phyloP scores from a whole-genome alignment of 2,888 invertebrate species.

The Agapostemon virescens region DNA sequence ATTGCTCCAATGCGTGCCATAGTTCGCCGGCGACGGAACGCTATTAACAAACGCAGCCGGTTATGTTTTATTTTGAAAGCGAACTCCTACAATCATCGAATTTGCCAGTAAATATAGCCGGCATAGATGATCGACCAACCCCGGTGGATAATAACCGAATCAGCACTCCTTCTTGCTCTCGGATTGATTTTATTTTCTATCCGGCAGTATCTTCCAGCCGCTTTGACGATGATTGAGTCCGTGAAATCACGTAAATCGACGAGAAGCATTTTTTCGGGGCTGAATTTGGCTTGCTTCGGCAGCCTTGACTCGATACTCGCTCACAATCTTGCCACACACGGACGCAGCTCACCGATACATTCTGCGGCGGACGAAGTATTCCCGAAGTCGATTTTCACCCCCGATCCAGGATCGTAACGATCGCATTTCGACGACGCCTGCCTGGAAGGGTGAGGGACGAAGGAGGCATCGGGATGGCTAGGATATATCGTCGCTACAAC shows the following conservation, averaged over 20 bases:
- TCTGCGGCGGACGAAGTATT: slow-evolving; percentile 23
- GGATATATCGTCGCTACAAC: slow-evolving; percentile 64
- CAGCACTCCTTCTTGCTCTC: slow-evolving; percentile 35
- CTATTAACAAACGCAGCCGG: not conserved
- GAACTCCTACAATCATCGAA: not conserved
- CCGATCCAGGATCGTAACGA: slow-evolving; percentile 62
- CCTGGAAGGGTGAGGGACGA: slow-evolving; percentile 20
- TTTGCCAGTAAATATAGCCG: not conserved
- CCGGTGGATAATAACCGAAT: slow-evolving; percentile 32
- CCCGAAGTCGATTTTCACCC: slow-evolving; percentile 55
- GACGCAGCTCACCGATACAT: slow-evolving; percentile 23
- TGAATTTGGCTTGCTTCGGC: slow-evolving; percentile 36
- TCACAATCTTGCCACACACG: not conserved
- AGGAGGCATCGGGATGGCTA: slow-evolving; percentile 51
- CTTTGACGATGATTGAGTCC: slow-evolving; percentile 56
- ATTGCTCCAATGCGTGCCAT: too few relatives aligned
- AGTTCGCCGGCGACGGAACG: too few relatives aligned
- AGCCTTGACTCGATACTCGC: slow-evolving; percentile 28
- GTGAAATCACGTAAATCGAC: slow-evolving; percentile 61
- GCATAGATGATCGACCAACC: not conserved
- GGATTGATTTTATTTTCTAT: slow-evolving; percentile 56
- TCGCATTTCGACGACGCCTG: slow-evolving; percentile 57
- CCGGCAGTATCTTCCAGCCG: slow-evolving; percentile 35
- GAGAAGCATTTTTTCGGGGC: slow-evolving; percentile 48
- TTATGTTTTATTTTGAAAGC: not conserved